These are phyloP conservation scores for Anarhynchus alexandrinus DNA, from an alignment of 2,113 vertebrate genomes.

Conservation along the genomic window DNA sequence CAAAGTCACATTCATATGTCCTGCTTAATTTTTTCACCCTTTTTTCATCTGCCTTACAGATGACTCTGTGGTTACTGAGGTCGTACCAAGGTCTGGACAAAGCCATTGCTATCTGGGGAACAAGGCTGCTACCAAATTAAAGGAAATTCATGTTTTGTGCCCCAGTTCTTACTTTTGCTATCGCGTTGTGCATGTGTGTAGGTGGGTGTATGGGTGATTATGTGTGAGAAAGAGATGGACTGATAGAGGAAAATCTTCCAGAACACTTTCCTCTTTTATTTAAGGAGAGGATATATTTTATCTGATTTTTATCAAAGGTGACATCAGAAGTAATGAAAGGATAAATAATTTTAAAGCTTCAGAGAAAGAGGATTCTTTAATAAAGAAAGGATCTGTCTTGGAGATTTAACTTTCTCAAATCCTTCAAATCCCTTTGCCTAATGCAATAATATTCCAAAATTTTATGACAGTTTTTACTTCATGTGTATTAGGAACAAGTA, in stretches of 20 bases:
- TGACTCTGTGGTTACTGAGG: background rate
- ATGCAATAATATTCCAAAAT: background rate
- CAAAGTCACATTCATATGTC: background rate
- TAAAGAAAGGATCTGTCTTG: constrained; percentile 18
- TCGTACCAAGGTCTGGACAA: background rate
- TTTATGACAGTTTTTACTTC: background rate
- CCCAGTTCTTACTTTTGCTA: background rate
- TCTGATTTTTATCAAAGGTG: constrained; percentile 22
- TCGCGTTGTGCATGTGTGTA: background rate
- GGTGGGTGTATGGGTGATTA: background rate
- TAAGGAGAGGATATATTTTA: background rate
- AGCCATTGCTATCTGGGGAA: background rate
- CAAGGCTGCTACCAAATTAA: background rate
- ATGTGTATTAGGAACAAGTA: background rate
- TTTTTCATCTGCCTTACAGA: background rate
- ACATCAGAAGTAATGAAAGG: constrained; percentile 8
- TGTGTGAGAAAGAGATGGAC: background rate
- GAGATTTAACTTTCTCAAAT: constrained; percentile 27
- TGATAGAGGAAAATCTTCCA: background rate
- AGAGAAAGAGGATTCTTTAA: constrained; percentile 8
- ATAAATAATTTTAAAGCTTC: constrained; percentile 14
- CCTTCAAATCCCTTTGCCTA: background rate
- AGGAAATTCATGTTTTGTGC: background rate
- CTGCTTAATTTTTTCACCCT: background rate
- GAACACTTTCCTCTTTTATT: background rate